phyloP scores from a whole-genome alignment of 2,797 vertebrate species.

The Jordanella pulchra region DNA sequence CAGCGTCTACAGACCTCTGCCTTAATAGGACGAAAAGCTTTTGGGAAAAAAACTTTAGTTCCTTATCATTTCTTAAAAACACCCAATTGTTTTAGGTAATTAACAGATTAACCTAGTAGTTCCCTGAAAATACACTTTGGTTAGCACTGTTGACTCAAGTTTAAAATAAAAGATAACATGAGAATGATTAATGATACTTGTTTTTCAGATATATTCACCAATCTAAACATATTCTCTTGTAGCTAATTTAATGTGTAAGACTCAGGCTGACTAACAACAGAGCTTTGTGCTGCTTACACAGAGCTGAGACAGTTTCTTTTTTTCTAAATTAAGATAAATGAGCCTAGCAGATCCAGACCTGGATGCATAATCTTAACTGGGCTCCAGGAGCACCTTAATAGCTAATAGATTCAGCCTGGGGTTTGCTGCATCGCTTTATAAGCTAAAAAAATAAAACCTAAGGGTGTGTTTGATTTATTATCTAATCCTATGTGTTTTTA shows the following conservation, averaged over 20 bases:
- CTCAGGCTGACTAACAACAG: constrained; percentile 42
- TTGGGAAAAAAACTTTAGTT: constrained; percentile 32
- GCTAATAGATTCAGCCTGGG: constrained; percentile 52
- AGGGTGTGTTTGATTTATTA: constrained; percentile 51
- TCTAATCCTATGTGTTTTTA: constrained; percentile 30
- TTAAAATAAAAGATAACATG: constrained; percentile 8
- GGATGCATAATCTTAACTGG: constrained; percentile 13
- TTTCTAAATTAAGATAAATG: constrained; percentile 48
- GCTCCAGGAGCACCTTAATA: constrained; percentile 23
- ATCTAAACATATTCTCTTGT: constrained; percentile 24
- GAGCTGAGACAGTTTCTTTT: constrained; percentile 19
- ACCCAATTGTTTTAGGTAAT: constrained; percentile 50
- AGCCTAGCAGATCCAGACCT: constrained; percentile 51
- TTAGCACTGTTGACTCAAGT: constrained; percentile 25
- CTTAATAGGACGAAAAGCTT: constrained; percentile 58
- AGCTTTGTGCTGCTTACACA: constrained; percentile 35
- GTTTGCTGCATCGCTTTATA: constrained; percentile 40
- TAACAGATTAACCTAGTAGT: constrained; percentile 44
- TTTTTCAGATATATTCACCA: constrained; percentile 10
- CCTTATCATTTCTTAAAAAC: constrained; percentile 56
- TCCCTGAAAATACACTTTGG: constrained; percentile 16
- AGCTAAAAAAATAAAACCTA: constrained; percentile 8
- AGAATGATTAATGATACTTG: background rate
- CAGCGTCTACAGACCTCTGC: constrained; percentile 59
- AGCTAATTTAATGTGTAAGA: background rate